Evolutionary conservation across 2,797 vertebrate species (phyloP), one percentile per base, ranked within the genome.

Genomic region (Phataginus tetradactyla): DNA sequence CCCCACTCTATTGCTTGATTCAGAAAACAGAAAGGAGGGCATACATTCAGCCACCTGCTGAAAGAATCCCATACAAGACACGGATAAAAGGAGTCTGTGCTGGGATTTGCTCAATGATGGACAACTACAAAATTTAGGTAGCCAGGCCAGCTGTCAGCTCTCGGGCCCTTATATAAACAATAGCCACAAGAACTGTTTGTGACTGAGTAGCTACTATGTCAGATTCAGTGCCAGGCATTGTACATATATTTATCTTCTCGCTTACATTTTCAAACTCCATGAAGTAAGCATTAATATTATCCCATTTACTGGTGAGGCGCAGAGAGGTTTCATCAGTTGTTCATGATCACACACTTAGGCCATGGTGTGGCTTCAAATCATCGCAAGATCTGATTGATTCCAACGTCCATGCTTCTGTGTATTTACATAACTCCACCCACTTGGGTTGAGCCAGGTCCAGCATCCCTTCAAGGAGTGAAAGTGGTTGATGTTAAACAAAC

Each of bases 1-100:
- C 8, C 18, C 42, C 51, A 34, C 15, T 15, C 9, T 23, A 79
- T 32, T 53, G 20, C 17, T 80, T 86, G 49, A 79, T 85, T 68
- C 84, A 61, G 74, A 74, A 90, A 74, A 80, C 57, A 90, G 53
- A 74, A 64, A 75, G 64, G 39, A 88, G 95, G 86, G 17, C 20
- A 71, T 61, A 45, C 4, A 12, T 59, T 55, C 64, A 45, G 20
- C 39, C 21, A 37, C 42, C 66, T 69, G 20, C 49, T 42, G 32
- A 84, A 86, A 93, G 72, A 75, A n/a, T 83, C 59, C 77, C 27
- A 89, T 2, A 64, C 6, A 68, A 93, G 45, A 94, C 53, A 63
- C 1, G 25, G n/a, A 27, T 9, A 49, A 88, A 78, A 72, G 32
- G 49, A 83, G 68, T 51, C 74, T 78, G n/a, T 32, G 20, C 15